phyloP scores from a whole-genome alignment of 2,797 vertebrate species.

The Pangasius mekongensis region DNA sequence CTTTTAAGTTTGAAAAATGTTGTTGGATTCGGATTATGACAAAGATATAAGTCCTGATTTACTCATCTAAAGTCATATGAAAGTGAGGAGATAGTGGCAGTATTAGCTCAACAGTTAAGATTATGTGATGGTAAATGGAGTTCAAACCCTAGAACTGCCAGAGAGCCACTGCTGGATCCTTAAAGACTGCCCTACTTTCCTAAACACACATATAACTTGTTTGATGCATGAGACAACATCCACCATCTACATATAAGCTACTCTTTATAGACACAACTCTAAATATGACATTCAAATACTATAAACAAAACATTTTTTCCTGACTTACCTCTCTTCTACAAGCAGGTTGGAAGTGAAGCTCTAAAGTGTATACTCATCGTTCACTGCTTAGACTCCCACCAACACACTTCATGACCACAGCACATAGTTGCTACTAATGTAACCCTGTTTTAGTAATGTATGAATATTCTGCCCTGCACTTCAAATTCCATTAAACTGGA shows the following conservation, averaged over 20 bases:
- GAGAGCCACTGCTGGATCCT: not conserved
- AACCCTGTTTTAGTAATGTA: slow-evolving; percentile 69
- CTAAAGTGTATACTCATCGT: not conserved
- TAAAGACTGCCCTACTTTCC: not conserved
- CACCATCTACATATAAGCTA: not conserved
- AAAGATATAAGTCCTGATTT: not conserved
- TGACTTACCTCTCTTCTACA: slow-evolving; percentile 28
- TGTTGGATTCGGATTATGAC: not conserved
- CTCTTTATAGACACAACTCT: slow-evolving; percentile 20
- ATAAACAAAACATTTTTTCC: slow-evolving; percentile 20
- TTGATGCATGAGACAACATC: not conserved
- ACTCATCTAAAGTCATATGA: not conserved
- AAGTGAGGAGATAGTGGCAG: not conserved
- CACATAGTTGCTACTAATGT: slow-evolving; percentile 51
- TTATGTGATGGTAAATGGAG: not conserved
- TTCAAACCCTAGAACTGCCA: not conserved
- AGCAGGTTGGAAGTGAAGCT: not conserved
- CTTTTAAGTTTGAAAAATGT: not conserved
- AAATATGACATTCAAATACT: slow-evolving; percentile 12
- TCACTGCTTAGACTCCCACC: not conserved
- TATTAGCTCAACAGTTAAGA: not conserved
- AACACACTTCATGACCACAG: slow-evolving; percentile 60
- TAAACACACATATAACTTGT: not conserved
- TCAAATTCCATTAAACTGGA: slow-evolving; percentile 80
- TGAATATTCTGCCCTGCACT: slow-evolving; percentile 72